A percentile compares a stretch with the other conserved stretches of the same genome.
These are phyloP conservation scores for Dendrolimus houi DNA, from an alignment of 2,888 invertebrate species.

Conservation along the genomic window DNA sequence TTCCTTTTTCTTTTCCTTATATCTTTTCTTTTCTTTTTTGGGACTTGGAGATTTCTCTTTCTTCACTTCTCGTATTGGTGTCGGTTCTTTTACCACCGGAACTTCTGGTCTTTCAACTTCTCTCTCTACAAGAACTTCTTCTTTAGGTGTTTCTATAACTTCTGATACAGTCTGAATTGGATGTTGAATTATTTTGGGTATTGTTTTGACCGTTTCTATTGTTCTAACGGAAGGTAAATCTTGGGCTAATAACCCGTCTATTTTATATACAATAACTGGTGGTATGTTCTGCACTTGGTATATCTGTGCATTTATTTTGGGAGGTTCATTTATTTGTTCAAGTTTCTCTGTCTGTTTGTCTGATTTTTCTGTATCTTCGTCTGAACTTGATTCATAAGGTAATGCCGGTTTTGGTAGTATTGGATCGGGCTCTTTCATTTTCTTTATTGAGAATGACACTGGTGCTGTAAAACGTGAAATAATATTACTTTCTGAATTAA, in stretches of 20 bases:
- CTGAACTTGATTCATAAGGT: constrained; percentile 86
- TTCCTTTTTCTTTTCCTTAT: constrained; percentile 40
- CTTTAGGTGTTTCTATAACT: constrained; percentile 19
- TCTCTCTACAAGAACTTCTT: constrained; percentile 7
- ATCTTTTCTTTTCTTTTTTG: constrained; percentile 40
- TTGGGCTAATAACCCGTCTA: constrained; percentile 37
- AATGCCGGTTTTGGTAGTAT: constrained; percentile 83
- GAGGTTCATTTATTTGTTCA: constrained; percentile 6
- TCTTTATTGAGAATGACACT: constrained; percentile 91
- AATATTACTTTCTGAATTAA: no score
- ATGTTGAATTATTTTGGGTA: constrained; percentile 8
- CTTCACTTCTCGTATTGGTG: constrained; percentile 13
- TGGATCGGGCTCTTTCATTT: constrained; percentile 83
- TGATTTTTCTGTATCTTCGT: constrained; percentile 69
- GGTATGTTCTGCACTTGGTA: constrained; percentile 28
- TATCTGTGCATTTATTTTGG: constrained; percentile 14
- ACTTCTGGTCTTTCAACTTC: background rate
- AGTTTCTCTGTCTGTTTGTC: constrained; percentile 23
- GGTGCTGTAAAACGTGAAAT: constrained; percentile 65
- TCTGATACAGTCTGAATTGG: constrained; percentile 18
- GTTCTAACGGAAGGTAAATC: constrained; percentile 32
- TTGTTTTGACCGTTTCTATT: constrained; percentile 14
- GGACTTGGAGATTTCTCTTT: constrained; percentile 14
- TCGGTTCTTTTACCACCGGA: constrained; percentile 11
- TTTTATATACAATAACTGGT: constrained; percentile 51